These are phyloP conservation scores for Philereme transversata DNA, from an alignment of 2,888 invertebrate genomes.

Conservation along the genomic window DNA sequence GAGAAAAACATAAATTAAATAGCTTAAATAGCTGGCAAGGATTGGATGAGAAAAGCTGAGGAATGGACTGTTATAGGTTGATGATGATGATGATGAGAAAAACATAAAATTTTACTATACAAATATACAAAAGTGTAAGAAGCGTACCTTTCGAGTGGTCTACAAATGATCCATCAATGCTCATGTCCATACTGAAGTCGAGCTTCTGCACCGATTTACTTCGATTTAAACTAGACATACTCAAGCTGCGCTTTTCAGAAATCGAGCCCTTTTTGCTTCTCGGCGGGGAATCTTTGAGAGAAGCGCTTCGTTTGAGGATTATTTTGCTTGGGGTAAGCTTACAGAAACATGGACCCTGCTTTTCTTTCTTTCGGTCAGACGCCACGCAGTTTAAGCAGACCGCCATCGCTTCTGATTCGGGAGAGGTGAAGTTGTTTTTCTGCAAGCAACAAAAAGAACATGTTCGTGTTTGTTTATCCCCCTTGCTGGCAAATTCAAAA, in stretches of 20 bases:
- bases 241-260: constrained; percentile 69
- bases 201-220: constrained; percentile 79
- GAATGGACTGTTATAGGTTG: no score
- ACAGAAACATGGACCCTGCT: constrained; percentile 63
- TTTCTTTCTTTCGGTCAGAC: constrained; percentile 46
- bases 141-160: constrained; percentile 66
- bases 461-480: no score
- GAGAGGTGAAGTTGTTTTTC: constrained; percentile 75
- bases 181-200: constrained; percentile 82
- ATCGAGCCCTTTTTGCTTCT: constrained; percentile 58
- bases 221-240: constrained; percentile 70
- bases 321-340: constrained; percentile 65
- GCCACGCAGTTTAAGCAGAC: constrained; percentile 67
- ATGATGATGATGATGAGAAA: no score
- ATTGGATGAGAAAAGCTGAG: no score
- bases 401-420: constrained; percentile 73
- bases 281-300: constrained; percentile 70
- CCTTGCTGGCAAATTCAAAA: no score
- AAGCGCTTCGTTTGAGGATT: constrained; percentile 59
- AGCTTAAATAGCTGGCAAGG: no score
- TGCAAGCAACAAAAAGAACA: constrained; percentile 41
- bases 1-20: no score
- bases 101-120: no score
- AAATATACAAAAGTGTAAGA: background rate
- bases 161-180: constrained; percentile 75